Conservation (phyloP, 2,888 invertebrate genomes). For the Carcina quercana region DNA sequence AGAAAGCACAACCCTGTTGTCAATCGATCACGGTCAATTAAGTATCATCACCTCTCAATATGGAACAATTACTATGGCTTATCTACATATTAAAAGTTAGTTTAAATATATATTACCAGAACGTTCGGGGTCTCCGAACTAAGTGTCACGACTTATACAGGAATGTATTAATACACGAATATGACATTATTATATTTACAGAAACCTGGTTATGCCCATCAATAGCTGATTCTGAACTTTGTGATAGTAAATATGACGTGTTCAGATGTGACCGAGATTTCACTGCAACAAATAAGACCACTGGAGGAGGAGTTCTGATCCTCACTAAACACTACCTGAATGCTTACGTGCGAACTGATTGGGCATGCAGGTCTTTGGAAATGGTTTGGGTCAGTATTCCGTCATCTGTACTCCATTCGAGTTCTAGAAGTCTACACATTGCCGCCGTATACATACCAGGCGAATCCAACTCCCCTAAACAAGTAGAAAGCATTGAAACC, state of each 20-base stretch:
- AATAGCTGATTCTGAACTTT: slow-evolving; percentile 1
- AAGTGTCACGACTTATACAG: too few species aligned
- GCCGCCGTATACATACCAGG: background rate
- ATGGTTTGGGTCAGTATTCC: background rate
- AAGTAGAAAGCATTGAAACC: background rate
- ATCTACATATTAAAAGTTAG: too few species aligned
- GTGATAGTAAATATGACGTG: slow-evolving; percentile 1
- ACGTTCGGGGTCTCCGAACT: too few species aligned
- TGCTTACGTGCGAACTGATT: background rate
- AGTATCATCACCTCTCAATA: too few species aligned
- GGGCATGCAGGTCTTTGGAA: background rate
- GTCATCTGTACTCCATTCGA: too few species aligned
- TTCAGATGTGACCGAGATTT: slow-evolving; percentile 2
- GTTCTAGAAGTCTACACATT: too few species aligned
- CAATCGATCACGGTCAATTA: too few species aligned
- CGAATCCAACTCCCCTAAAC: background rate
- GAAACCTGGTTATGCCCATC: slow-evolving; percentile 3
- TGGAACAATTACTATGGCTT: too few species aligned
- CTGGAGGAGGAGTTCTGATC: slow-evolving; percentile 2
- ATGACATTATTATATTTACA: slow-evolving; percentile 2
- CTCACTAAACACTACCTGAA: background rate
- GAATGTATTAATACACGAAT: too few species aligned
- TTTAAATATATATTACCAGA: too few species aligned
- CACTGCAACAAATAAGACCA: background rate
- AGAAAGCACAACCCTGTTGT: too few species aligned